Evolutionary conservation across 2,113 vertebrate species (phyloP).

Genomic region (Tetrao urogallus): DNA sequence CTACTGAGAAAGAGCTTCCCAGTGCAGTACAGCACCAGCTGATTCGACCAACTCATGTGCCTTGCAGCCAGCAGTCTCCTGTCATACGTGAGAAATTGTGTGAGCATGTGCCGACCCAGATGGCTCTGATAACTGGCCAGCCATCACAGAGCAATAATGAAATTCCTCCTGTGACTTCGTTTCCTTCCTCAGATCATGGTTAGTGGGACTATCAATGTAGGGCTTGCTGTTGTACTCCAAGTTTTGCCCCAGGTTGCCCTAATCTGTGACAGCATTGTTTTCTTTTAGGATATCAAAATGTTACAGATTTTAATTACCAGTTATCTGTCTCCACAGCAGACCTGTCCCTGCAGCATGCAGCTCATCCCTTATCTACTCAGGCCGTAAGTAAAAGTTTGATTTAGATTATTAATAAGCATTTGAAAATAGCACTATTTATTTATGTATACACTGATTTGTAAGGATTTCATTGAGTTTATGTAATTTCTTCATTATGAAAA

Average conservation of each 20-base stretch:
- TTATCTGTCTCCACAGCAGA: constrained; percentile 54
- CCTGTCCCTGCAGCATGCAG: constrained; percentile 52
- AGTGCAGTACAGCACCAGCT: background rate
- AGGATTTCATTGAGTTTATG: background rate
- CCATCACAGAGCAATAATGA: constrained; percentile 18
- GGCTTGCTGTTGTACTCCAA: background rate
- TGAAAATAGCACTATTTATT: background rate
- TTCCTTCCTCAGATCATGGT: constrained; percentile 60
- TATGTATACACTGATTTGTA: background rate
- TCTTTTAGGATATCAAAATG: constrained; percentile 64
- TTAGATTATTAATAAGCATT: background rate
- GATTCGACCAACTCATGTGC: constrained; percentile 33
- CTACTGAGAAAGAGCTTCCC: constrained; percentile 7
- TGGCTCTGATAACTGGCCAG: constrained; percentile 71
- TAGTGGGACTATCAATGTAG: constrained; percentile 29
- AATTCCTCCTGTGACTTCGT: constrained; percentile 10
- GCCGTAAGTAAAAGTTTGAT: constrained; percentile 73
- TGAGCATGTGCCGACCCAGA: constrained; percentile 79
- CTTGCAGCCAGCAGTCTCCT: constrained; percentile 67
- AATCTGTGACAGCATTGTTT: background rate
- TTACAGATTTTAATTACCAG: constrained; percentile 49
- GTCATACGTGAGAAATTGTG: constrained; percentile 64
- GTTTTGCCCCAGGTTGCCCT: background rate
- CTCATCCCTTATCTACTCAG: constrained; percentile 46
- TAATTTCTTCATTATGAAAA: background rate